These are phyloP conservation scores for Glossosoma conforme DNA, from an alignment of 1,140 invertebrate species.

Conservation along the genomic window DNA sequence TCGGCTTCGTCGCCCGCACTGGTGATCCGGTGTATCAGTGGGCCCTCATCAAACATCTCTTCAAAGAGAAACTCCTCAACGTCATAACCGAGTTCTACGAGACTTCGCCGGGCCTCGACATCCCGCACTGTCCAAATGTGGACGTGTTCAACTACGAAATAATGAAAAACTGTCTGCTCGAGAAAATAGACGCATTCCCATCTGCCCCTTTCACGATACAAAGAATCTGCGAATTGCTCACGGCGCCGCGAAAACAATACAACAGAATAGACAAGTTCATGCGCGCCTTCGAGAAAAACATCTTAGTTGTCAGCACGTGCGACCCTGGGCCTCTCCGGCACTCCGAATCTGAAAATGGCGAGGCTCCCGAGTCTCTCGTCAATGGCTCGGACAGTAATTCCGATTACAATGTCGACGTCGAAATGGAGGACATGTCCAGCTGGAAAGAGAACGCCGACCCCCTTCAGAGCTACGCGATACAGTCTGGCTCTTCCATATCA, in stretches of 20 bases:
- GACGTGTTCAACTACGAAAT: conserved; percentile 87
- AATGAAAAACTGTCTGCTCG: conserved; percentile 79
- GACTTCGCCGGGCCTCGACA: conserved; percentile 65
- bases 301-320: conserved; percentile 91
- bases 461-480: conserved; percentile 9
- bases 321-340: conserved; percentile 68
- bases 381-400: conserved; percentile 55
- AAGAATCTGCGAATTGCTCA: conserved; percentile 88
- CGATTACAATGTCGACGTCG: conserved; percentile 63
- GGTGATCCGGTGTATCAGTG: conserved; percentile 93
- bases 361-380: conserved; percentile 54
- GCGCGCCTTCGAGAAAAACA: conserved; percentile 90
- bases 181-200: conserved; percentile 75
- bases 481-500: conserved; percentile 9
- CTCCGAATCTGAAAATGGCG: conserved; percentile 60
- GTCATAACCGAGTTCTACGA: conserved; percentile 86
- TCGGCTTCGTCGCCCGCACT: conserved; percentile 86
- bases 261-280: conserved; percentile 94
- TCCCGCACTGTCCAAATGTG: conserved; percentile 81
- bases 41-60: conserved; percentile 79
- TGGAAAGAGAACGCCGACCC: conserved; percentile 46
- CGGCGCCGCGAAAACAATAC: conserved; percentile 88
- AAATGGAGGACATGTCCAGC: conserved; percentile 59
- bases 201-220: conserved; percentile 96
- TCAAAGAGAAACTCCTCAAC: conserved; percentile 78